phyloP scores from a whole-genome alignment of 2,888 invertebrate genomes.

The Lamproptera curius region DNA sequence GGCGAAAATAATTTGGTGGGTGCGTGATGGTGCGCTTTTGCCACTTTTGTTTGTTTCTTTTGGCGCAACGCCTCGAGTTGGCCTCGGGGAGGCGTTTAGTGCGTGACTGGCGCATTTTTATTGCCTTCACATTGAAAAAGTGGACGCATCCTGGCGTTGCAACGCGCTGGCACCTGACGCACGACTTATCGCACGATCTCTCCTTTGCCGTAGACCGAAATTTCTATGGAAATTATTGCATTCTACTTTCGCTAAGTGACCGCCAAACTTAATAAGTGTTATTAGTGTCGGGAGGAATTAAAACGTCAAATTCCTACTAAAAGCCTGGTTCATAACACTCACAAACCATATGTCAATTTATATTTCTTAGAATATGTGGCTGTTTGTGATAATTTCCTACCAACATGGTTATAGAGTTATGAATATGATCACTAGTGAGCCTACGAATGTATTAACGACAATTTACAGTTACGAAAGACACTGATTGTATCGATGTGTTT shows the following conservation, averaged over 20 bases:
- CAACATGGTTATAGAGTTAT: conserved; percentile 38
- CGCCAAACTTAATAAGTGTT: conserved; percentile 30
- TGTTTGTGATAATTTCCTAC: conserved; percentile 41
- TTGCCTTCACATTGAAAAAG: conserved; percentile 73
- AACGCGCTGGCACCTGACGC: conserved; percentile 51
- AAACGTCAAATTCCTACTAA: conserved; percentile 39
- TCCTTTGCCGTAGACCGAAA: conserved; percentile 31
- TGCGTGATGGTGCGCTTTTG: conserved; percentile 71
- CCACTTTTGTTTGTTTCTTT: conserved; percentile 71
- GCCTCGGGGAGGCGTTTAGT: conserved; percentile 62
- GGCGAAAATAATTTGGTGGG: conserved; percentile 73
- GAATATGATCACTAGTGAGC: conserved; percentile 35
- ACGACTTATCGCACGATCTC: conserved; percentile 39
- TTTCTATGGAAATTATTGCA: conserved; percentile 44
- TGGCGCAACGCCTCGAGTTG: conserved; percentile 55
- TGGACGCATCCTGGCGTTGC: conserved; percentile 40
- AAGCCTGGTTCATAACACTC: conserved; percentile 47
- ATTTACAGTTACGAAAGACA: conserved; percentile 44
- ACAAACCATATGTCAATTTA: conserved; percentile 38
- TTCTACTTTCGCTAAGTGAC: conserved; percentile 55
- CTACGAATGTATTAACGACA: conserved; percentile 40
- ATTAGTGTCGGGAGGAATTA: conserved; percentile 56
- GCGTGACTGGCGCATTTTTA: conserved; percentile 71
- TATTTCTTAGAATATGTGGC: conserved; percentile 32
- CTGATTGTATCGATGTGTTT: conserved; percentile 52